A percentile compares a stretch with the other conserved stretches of the same genome.
These are phyloP conservation scores for Iphiclides podalirius DNA, from an alignment of 2,888 invertebrate species.

Conservation along the genomic window DNA sequence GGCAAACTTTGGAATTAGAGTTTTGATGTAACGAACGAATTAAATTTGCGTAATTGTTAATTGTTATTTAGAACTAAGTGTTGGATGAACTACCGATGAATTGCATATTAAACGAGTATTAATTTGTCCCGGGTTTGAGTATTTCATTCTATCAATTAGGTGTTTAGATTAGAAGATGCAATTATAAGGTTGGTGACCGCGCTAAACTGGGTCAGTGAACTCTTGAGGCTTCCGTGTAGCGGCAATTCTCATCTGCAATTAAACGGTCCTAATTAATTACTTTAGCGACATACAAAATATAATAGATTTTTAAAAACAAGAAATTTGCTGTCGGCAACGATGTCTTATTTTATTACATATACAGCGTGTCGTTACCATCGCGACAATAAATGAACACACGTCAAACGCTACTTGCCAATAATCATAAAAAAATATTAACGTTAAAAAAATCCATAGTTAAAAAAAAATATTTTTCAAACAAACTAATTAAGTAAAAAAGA, in stretches of 20 bases:
- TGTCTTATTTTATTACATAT: too few species aligned
- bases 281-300: too few species aligned
- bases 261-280: constrained; percentile 9
- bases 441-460: too few species aligned
- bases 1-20: background rate
- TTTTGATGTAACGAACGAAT: background rate
- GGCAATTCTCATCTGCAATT: constrained; percentile 6
- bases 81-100: background rate
- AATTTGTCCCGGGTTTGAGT: background rate
- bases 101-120: background rate
- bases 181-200: constrained; percentile 8
- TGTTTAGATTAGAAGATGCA: constrained; percentile 8
- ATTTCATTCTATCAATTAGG: constrained; percentile 1
- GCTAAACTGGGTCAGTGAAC: constrained; percentile 11
- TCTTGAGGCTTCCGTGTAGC: constrained; percentile 8
- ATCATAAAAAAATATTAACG: too few species aligned
- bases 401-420: too few species aligned
- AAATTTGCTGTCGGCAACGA: too few species aligned
- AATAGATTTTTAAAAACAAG: too few species aligned
- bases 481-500: too few species aligned
- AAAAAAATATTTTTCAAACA: too few species aligned
- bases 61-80: background rate
- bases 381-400: too few species aligned
- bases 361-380: too few species aligned
- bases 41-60: too few species aligned